Evolutionary conservation across 2,113 vertebrate genomes (phyloP), one percentile per base, ranked within the genome.

Genomic region (Cyphomyrus discorhynchus): DNA sequence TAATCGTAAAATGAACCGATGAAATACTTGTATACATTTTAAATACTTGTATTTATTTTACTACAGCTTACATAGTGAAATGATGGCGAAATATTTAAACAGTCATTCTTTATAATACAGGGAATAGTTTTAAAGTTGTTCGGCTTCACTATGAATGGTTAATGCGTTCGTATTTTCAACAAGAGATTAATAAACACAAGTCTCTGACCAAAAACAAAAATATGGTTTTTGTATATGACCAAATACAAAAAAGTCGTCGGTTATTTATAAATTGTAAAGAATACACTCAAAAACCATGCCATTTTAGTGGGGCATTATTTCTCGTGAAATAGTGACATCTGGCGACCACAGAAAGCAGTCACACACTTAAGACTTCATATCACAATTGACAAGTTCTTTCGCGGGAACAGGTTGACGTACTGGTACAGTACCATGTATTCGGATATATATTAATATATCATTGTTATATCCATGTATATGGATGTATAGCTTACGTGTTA

Each of bases 251-350:
- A 80, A 42, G 15, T 42, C 35, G 13, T 39, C 74, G 17, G 31
- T 19, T 2, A 39, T 35, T 80, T 39, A 42, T 80, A 80, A 80
- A 17, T 2, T 39, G 35, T n/a, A n/a, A 62, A 74, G 17, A 17
- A 77, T 2, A 35, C 17, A 39, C 4, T 42, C 15, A 80, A 17
- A 35, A 7, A 80, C 15, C 2, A 42, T 42, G 17, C 31, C 15
- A 35, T 17, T 39, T 39, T 39, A 42, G 35, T 19, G 74, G 7
- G 35, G 6, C 35, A 19, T 49, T 88, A 88, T 88, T 88, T 89
- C 31, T 42, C 49, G 50, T 42, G 39, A 89, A 89, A 89, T 49
- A 89, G 74, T 77, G 88, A 89, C 88, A 89, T 82, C 88, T 89
- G 19, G 88, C 11, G 88, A 49, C 31, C 45, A 49, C 42, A 17